These are phyloP conservation scores for Aramus guarauna DNA, from an alignment of 2,113 vertebrate genomes.

Conservation along the genomic window DNA sequence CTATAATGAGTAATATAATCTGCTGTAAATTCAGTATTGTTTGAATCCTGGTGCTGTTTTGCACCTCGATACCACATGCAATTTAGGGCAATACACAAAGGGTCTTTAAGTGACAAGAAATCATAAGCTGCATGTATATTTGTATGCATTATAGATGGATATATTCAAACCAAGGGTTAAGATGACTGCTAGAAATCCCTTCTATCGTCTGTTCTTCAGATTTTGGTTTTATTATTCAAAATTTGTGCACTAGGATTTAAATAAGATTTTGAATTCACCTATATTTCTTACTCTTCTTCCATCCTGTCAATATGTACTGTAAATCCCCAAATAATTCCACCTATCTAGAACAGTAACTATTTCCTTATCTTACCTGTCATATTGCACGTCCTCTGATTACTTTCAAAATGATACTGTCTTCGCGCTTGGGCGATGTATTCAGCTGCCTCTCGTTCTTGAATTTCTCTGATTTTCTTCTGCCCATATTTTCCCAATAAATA, in stretches of 20 bases:
- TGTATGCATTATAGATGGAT: not conserved
- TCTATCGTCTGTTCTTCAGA: not conserved
- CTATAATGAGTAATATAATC: not conserved
- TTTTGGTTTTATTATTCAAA: not conserved
- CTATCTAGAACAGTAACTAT: not conserved
- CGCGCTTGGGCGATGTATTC: conserved; percentile 93
- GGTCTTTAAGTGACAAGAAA: not conserved
- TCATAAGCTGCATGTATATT: not conserved
- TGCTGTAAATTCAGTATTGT: not conserved
- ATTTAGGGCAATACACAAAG: not conserved
- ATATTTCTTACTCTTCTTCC: not conserved
- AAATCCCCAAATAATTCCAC: not conserved
- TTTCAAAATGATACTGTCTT: conserved; percentile 95
- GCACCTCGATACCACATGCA: not conserved
- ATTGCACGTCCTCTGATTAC: conserved; percentile 97
- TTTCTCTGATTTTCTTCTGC: conserved; percentile 90
- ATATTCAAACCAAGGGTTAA: not conserved
- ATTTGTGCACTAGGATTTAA: not conserved
- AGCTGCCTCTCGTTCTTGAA: conserved; percentile 91
- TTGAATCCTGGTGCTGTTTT: not conserved
- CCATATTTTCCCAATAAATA: conserved; percentile 94
- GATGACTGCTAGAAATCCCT: not conserved
- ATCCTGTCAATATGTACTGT: not conserved
- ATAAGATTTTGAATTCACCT: not conserved
- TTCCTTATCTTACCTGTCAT: conserved; percentile 86